Base-by-base conservation (phyloP, 2,113 vertebrate species). In the Brevimyrus niger region DNA sequence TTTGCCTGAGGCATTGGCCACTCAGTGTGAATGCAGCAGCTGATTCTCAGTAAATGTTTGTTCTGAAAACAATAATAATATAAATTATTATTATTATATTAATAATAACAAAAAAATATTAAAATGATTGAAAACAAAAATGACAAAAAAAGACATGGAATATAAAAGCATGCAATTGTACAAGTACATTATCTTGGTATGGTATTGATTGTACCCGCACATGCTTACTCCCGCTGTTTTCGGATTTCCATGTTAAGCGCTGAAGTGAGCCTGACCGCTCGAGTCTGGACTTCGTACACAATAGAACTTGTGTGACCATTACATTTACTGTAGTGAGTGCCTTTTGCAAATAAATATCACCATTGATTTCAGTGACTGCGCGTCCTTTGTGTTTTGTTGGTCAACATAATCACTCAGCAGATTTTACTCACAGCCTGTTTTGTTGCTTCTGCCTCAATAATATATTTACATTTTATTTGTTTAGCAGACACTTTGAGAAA, bases 291-390 rank as follows among this genome's bases (percentile, higher is more conserved):
- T 86, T 92, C 93, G 91, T 93, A 92, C 90, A 91, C 90, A 92
- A 91, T 91, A 91, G 90, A 90, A 92, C 44, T 93, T 92, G 92
- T 92, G 91, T 91, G 90, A 90, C 88, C 88, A 93, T 91, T 92
- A 92, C 93, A 91, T 93, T 91, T 92, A 93, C 93, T 94, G 94
- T 95, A 94, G 93, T 94, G 94, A 95, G 95, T 95, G 95, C 95
- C 94, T 95, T 96, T 94, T 90, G 91, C 88, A 89, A 95, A 95
- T 95, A 94, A 94, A 95, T 53, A 89, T 89, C 27, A 92, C 91
- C 51, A 91, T 19, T 35, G 76, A 89, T 90, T 90, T 1, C 90
- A 88, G 61, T 51, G 76, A 80, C 65, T 85, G 23, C 46, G 11
- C 3, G 69, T 87, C n/a, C 35, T 44, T 51, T 88, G 42, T 76